Evolutionary conservation across 53 echinoderm and acorn worm genomes (phyloP).

Genomic region (Henricia sp.): DNA sequence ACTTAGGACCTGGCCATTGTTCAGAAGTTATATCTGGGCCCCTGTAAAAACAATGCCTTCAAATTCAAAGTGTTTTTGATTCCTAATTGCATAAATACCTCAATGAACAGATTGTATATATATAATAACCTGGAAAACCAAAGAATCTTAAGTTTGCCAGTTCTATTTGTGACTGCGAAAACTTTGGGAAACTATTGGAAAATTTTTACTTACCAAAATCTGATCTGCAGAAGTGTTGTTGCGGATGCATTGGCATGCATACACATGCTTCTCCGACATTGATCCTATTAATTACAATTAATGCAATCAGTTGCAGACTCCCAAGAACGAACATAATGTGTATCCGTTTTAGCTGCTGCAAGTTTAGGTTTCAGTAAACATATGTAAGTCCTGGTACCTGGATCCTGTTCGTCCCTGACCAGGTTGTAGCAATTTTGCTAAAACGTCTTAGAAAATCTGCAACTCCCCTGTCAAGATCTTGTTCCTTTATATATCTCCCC

Average conservation of each 20-base stretch:
- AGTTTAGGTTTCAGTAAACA: not conserved
- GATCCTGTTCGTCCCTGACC: not conserved
- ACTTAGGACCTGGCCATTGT: too few species aligned
- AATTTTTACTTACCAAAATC: constrained; percentile 75
- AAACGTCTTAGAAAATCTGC: constrained; percentile 25
- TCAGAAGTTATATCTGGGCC: too few species aligned
- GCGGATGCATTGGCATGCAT: constrained; percentile 80
- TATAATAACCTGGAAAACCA: too few species aligned
- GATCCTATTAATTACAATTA: constrained; percentile 10
- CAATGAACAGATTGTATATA: too few species aligned
- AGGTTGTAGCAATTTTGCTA: constrained; percentile 7
- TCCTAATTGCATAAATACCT: too few species aligned
- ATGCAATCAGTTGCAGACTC: not conserved
- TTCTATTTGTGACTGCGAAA: too few species aligned
- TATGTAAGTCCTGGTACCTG: not conserved
- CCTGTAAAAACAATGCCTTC: too few species aligned
- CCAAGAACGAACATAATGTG: not conserved
- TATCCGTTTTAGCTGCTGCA: not conserved
- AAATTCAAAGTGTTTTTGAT: too few species aligned
- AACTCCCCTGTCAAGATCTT: not conserved
- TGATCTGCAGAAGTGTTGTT: constrained; percentile 79
- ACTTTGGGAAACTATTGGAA: too few species aligned
- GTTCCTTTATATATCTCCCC: constrained; percentile 24
- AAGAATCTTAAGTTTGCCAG: too few species aligned
- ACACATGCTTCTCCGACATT: constrained; percentile 42